Evolutionary conservation across 1,140 invertebrate species (phyloP).

Genomic region (Planococcus citri): DNA sequence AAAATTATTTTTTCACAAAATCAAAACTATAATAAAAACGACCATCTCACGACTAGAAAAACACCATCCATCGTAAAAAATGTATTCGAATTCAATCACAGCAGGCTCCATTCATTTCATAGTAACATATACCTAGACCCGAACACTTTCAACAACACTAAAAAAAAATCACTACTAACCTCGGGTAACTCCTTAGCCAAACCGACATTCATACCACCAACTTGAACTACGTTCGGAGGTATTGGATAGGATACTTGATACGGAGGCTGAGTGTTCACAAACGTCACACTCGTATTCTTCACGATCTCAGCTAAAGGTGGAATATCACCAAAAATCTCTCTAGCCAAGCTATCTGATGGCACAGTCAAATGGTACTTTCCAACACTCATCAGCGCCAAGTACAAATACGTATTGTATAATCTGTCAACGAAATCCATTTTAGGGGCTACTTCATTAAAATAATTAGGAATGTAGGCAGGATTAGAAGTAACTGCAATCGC

Average conservation of each 20-base stretch:
- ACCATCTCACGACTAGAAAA: no score
- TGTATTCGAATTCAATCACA: no score
- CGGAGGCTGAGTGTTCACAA: conserved; percentile 37
- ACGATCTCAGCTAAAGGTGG: no score
- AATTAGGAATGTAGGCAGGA: not conserved
- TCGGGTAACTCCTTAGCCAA: conserved; percentile 28
- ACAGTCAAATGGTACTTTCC: no score
- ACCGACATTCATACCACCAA: conserved; percentile 32
- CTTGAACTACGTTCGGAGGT: conserved; percentile 29
- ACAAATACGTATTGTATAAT: not conserved
- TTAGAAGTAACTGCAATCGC: not conserved
- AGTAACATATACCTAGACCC: no score
- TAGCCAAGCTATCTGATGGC: no score
- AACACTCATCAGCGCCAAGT: not conserved
- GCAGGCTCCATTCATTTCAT: no score
- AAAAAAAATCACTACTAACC: conserved; percentile 27
- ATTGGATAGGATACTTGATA: conserved; percentile 26
- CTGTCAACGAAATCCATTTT: not conserved
- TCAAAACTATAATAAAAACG: no score
- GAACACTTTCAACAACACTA: no score
- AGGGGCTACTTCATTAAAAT: not conserved
- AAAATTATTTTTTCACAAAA: no score
- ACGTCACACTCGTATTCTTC: conserved; percentile 33
- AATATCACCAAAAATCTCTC: no score
- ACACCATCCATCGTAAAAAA: no score